These are phyloP conservation scores for Ascaphus truei DNA, from an alignment of 2,113 vertebrate genomes.

Conservation along the genomic window DNA sequence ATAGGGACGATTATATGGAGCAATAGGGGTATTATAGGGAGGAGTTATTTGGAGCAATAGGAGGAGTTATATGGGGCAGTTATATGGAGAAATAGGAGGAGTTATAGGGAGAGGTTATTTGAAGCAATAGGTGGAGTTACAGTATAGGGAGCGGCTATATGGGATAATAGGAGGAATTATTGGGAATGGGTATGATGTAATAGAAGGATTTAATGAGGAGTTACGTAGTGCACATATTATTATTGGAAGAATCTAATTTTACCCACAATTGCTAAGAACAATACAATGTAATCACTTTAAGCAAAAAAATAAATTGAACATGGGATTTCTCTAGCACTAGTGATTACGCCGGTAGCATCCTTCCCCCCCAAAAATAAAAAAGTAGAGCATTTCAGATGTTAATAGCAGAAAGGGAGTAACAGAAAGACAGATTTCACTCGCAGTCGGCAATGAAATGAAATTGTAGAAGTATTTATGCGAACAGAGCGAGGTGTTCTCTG, in stretches of 20 bases:
- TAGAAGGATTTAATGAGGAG: too few species aligned
- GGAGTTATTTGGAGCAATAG: too few species aligned
- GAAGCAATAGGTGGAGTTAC: too few species aligned
- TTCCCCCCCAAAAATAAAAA: constrained; percentile 15
- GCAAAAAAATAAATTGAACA: constrained; percentile 20
- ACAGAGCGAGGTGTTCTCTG: constrained; percentile 14
- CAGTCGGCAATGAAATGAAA: constrained; percentile 16
- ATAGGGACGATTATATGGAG: too few species aligned
- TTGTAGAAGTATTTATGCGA: constrained; percentile 30
- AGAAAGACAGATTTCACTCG: background rate
- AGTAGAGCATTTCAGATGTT: constrained; percentile 10
- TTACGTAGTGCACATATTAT: background rate
- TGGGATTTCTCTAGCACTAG: constrained; percentile 23
- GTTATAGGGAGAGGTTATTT: too few species aligned
- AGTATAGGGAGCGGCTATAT: too few species aligned
- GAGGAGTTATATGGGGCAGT: too few species aligned
- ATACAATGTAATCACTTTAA: constrained; percentile 23
- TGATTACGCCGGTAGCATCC: constrained; percentile 7
- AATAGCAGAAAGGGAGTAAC: constrained; percentile 2
- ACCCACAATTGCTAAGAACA: constrained; percentile 4
- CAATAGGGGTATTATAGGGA: too few species aligned
- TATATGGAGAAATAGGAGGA: too few species aligned
- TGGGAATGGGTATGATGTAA: too few species aligned
- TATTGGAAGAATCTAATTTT: background rate
- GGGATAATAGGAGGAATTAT: too few species aligned